phyloP scores from a whole-genome alignment of 1,140 invertebrate genomes.

The Euura saliciscinereae region DNA sequence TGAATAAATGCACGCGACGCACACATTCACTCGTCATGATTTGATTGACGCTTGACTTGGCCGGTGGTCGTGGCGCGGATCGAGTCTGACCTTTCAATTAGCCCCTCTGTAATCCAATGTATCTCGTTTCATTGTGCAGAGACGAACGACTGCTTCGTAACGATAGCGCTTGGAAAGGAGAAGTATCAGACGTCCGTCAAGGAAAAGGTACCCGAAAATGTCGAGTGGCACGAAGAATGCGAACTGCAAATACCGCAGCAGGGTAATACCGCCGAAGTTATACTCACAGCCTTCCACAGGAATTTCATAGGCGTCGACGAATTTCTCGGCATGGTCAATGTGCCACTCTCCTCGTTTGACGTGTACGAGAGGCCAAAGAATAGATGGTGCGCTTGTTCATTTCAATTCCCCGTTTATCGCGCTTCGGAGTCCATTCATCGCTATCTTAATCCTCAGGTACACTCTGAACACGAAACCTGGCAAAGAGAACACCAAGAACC shows the following conservation, averaged over 20 bases:
- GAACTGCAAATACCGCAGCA: slow-evolving; percentile 90
- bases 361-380: slow-evolving; percentile 88
- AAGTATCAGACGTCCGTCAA: slow-evolving; percentile 96
- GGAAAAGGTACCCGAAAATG: slow-evolving; percentile 80
- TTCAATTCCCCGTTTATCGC: neutral
- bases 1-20: no score
- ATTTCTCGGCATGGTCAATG: slow-evolving; percentile 83
- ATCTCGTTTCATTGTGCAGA: slow-evolving; percentile 49
- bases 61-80: neutral
- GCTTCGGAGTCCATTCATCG: neutral
- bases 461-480: slow-evolving; percentile 69
- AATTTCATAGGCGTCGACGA: slow-evolving; percentile 92
- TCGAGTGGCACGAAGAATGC: slow-evolving; percentile 96
- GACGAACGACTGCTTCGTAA: slow-evolving; percentile 95
- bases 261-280: slow-evolving; percentile 85
- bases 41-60: no score
- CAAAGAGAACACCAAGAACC: slow-evolving; percentile 83
- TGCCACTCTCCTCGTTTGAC: slow-evolving; percentile 87
- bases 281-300: slow-evolving; percentile 84
- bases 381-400: slow-evolving; percentile 67
- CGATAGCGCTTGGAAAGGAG: slow-evolving; percentile 91
- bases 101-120: neutral
- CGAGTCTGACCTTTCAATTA: neutral
- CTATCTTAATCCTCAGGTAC: slow-evolving; percentile 59
- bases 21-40: no score